Evolutionary conservation across 2,888 invertebrate genomes (phyloP), one percentile per base, ranked within the genome.

Genomic region (Temnothorax rugatulus): DNA sequence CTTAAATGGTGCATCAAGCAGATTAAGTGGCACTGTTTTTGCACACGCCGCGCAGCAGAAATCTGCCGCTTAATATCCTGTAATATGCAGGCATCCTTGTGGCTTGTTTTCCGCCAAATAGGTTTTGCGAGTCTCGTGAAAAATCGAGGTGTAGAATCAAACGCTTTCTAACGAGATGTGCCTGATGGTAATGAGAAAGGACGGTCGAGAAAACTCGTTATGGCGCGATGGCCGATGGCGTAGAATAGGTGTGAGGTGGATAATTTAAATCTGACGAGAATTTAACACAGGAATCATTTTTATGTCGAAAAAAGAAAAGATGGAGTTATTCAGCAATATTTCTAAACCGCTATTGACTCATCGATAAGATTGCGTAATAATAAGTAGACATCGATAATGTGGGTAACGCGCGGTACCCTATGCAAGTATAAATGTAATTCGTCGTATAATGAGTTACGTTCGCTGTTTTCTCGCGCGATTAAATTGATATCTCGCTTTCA

Each of bases 401-500:
- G 29, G 29, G 29, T 54, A 57, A 57, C 1, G 18, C 18, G 5
- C 4, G 15, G 5, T 69, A 52, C 34, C 34, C n/a, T n/a, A 25
- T 5, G 34, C 13, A 50, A 64, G 25, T 11, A 61, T 47, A 64
- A 76, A 52, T 76, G 25, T 64, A 52, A 76, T 50, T 76, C 52
- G 38, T 64, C 38, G 50, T 29, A 52, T 38, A 63, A 75, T 59
- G 44, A 57, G 38, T 59, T 74, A 59, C 44, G 13, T 25, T 73
- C 44, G n/a, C 34, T 9, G 47, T 47, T 47, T 63, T 76, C 50
- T 47, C 38, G 38, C 13, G 44, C 64, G 76, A 76, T 64, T 76
- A 38, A 64, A 64, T 76, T 63, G 64, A 76, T 76, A 76, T 76
- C 52, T 52, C 38, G 75, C 64, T 76, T 76, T 76, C 76, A 52